Base-by-base conservation (phyloP, 2,113 vertebrate genomes). In the Felis chaus region DNA sequence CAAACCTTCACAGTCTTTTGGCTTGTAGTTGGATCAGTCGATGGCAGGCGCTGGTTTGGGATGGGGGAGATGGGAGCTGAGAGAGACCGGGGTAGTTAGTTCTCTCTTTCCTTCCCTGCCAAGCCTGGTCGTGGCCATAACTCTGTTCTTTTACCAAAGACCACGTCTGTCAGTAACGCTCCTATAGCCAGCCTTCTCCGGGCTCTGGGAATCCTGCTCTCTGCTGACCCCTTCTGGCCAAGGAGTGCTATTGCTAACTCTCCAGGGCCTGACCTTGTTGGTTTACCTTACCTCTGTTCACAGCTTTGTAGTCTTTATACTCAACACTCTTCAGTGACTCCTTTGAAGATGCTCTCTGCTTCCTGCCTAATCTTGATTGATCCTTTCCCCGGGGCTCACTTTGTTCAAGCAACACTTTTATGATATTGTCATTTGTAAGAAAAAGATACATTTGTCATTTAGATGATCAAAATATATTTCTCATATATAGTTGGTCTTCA, bases 151-250 rank as follows among this genome's bases (percentile, higher is more conserved):
- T 66, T 74, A 63, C 5, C 41, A 36, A 82, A n/a, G 55, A 41
- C 27, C 19, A 36, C 14, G 36, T 15, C 16, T n/a, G 18, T 33
- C 7, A 5, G 7, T n/a, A 29, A 63, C 18, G 45, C n/a, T 78
- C 36, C 27, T 5, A 3, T 0, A 57, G 19, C 10, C 23, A 0
- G 14, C 41, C 74, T 12, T 7, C 31, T 14, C 27, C 39, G 31
- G 16, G 66, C n/a, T n/a, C 66, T 65, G 31, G 57, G 29, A 63
- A 86, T 12, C 3, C 27, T 94, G 89, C 69, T 79, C 36, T 97
- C 69, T 93, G 55, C 76, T 93, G 81, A 41, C 33, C 55, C 48
- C 95, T 96, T 66, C 68, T 88, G 89, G 85, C 16, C 2, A 0
- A 15, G 15, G 9, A 18, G 12, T 33, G 39, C 79, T 57, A 1